phyloP scores from a whole-genome alignment of 2,888 invertebrate species.

The Leptinotarsa peninsularis region DNA sequence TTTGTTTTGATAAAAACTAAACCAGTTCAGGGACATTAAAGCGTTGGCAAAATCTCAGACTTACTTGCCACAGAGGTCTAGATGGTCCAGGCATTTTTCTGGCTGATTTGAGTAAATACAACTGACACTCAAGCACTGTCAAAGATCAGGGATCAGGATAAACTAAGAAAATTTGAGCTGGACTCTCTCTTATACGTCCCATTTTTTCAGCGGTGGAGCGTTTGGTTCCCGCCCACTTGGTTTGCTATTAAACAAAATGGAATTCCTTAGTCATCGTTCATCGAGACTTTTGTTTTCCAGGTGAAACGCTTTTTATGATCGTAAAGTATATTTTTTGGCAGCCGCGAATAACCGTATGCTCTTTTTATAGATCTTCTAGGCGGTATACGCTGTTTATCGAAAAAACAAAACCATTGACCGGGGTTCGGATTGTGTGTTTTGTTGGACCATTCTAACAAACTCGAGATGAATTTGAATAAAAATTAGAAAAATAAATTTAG shows the following conservation, averaged over 20 bases:
- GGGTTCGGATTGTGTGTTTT: too few relatives aligned
- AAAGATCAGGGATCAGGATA: slow-evolving; percentile 49
- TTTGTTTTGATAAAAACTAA: too few relatives aligned
- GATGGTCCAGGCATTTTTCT: slow-evolving; percentile 77
- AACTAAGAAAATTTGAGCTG: slow-evolving; percentile 57
- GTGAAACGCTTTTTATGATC: slow-evolving; percentile 15
- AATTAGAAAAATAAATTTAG: too few relatives aligned
- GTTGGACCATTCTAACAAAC: too few relatives aligned
- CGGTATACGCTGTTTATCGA: background rate
- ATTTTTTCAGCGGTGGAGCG: slow-evolving; percentile 59
- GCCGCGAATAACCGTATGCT: background rate
- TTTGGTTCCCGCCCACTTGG: slow-evolving; percentile 50
- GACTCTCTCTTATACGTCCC: slow-evolving; percentile 61
- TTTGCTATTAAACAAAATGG: slow-evolving; percentile 49
- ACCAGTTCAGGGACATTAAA: background rate
- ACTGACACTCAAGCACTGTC: slow-evolving; percentile 53
- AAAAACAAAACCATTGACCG: background rate
- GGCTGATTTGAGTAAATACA: slow-evolving; percentile 35
- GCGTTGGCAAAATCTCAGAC: slow-evolving; percentile 31
- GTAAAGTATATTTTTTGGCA: slow-evolving; percentile 23
- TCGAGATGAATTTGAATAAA: too few relatives aligned
- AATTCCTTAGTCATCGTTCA: slow-evolving; percentile 54
- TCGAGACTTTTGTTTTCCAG: slow-evolving; percentile 37
- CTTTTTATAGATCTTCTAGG: slow-evolving; percentile 9
- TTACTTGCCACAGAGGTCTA: slow-evolving; percentile 80